Base-by-base conservation (phyloP, 2,797 vertebrate species). In the Anguilla pacifica region DNA sequence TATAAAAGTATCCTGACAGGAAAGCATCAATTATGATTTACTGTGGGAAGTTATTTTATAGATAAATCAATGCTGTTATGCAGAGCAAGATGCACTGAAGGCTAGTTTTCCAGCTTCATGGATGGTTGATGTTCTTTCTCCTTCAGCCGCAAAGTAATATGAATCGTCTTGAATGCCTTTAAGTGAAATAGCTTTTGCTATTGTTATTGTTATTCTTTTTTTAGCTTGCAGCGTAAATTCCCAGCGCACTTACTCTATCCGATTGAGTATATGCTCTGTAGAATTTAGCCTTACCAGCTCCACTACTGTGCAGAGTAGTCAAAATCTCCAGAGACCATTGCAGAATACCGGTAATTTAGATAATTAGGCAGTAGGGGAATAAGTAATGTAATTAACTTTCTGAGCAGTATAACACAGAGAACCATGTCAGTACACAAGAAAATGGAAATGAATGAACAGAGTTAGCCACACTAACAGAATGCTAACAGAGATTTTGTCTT, bases 381-480 rank as follows among this genome's bases (percentile, higher is more conserved):
- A 74, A 72, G 43, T 74, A 74, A 87, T 87, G 35, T 55, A 43
- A 87, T 77, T 87, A 87, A 87, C 64, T 87, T 51, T 35, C 49
- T 74, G 31, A 84, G 11, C 79, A n/a, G 57, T 39, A 61, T 61
- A 31, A 82, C 46, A 85, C 35, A 85, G 25, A n/a, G 7, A 51
- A n/a, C 10, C 43, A 82, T 82, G 79, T 82, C 79, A 11, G 79
- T 51, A 82, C 46, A 82, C 79, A 85, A 39, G 59, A 51, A 64
- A 67, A 83, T 83, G 61, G 46, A 88, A 74, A 0, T 87, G 59
- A 83, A 53, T n/a, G 39, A 25, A 59, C 28, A 70, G 57, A 59
- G 31, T 6, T 70, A 70, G 15, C 64, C 53, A 49, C 70, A 28
- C n/a, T 84, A n/a, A 74, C 28, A 67, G 25, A 67, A n/a, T 9